Percentiles rank a stretch among this genome's conserved stretches.
phyloP scores from a whole-genome alignment of 2,113 vertebrate genomes.

The Pogonocichla stellata region DNA sequence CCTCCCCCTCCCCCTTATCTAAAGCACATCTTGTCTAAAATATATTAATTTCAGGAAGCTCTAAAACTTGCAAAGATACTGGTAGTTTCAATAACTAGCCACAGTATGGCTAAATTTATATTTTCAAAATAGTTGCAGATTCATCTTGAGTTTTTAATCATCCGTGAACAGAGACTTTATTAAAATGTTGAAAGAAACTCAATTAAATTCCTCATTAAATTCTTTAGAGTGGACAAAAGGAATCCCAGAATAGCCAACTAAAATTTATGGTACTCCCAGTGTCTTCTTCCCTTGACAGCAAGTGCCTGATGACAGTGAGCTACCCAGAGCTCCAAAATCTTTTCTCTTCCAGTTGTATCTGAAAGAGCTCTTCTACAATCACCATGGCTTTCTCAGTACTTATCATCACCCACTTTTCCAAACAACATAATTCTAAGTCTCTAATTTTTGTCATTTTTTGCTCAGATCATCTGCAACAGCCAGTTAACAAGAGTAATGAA shows the following conservation, averaged over 20 bases:
- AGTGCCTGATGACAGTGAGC: accelerated
- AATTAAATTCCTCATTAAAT: not conserved
- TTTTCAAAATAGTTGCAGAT: too few species aligned
- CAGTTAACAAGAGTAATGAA: not conserved
- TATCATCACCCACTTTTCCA: not conserved
- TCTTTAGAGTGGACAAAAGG: not conserved
- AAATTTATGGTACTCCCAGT: not conserved
- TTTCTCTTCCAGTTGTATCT: not conserved
- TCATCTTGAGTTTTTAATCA: too few species aligned
- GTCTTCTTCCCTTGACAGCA: not conserved
- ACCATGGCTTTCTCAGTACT: not conserved
- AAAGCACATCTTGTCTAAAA: too few species aligned
- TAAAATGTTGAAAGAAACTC: not conserved
- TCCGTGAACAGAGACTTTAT: too few species aligned
- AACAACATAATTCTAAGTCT: not conserved
- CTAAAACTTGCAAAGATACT: too few species aligned
- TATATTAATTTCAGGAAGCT: too few species aligned
- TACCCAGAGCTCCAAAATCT: not conserved
- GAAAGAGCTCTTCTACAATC: not conserved
- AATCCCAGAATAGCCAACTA: not conserved
- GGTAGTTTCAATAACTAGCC: too few species aligned
- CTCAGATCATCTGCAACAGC: not conserved
- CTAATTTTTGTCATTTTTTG: not conserved
- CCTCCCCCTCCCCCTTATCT: too few species aligned
- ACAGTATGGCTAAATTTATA: too few species aligned